Percentiles rank a stretch among this genome's conserved stretches.
phyloP scores from a whole-genome alignment of 1,140 invertebrate species.

The Cyrtorhinus lividipennis region DNA sequence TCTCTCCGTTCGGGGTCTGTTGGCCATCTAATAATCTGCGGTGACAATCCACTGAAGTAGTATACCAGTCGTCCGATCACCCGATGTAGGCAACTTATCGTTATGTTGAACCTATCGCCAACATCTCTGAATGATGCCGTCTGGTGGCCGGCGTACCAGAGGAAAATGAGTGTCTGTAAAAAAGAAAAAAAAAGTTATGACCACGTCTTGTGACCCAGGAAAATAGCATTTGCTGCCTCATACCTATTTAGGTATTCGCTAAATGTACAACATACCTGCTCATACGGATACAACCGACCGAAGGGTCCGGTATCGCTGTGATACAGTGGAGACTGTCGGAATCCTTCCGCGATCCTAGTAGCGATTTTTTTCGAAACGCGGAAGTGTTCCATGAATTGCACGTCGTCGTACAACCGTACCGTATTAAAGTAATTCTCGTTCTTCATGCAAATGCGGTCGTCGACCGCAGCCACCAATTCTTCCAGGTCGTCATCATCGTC shows the following conservation, averaged over 20 bases:
- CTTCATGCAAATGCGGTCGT: neutral
- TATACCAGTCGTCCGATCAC: constrained; percentile 17
- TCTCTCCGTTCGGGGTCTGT: neutral
- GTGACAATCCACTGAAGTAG: neutral
- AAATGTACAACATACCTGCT: neutral
- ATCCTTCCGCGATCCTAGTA: neutral
- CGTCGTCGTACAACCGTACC: neutral
- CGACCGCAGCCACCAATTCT: neutral
- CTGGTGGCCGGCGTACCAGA: constrained; percentile 23
- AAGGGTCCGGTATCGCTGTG: neutral
- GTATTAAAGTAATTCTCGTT: neutral
- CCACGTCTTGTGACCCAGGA: neutral
- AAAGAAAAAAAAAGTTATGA: neutral
- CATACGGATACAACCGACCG: neutral
- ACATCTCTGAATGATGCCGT: constrained; percentile 20
- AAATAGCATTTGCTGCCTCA: neutral
- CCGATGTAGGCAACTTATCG: constrained; percentile 13
- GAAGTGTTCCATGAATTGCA: neutral
- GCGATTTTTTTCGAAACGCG: neutral
- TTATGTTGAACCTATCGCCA: constrained; percentile 20
- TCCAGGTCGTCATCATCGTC: neutral
- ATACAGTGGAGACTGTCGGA: neutral
- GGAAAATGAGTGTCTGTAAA: constrained; percentile 14
- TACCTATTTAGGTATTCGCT: neutral
- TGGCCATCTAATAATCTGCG: neutral